Evolutionary conservation across 2,888 invertebrate genomes (phyloP), one percentile per base, ranked within the genome.

Genomic region (Steinernema scapterisci): DNA sequence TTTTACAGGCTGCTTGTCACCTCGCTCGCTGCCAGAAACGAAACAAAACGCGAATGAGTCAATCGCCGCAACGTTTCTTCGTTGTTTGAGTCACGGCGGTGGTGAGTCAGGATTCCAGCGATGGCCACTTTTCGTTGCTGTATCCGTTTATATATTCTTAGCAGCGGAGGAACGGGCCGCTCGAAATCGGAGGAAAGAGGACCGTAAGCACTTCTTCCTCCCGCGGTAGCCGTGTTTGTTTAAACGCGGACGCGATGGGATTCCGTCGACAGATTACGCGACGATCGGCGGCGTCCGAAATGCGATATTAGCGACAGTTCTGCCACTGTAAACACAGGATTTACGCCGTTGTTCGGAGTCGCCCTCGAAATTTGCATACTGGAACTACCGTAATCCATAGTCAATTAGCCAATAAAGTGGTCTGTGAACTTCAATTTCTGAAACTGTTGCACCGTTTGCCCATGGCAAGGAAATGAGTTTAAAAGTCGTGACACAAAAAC

Each of bases 251-350:
- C 63, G 63, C 63, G 27, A 31, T 11, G 54, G 25, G 54, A 54
- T 54, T 54, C 54, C 25, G 25, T 54, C 63, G 63, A 63, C 63
- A 63, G 63, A 63, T 63, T 63, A 63, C 63, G 63, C 31, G 63
- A 1, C 63, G 63, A 52, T 52, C 23, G 19, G 19, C 52, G 38
- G 38, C 3, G 21, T n/a, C 19, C 63, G 63, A 63, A 63, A 63
- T n/a, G 63, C 63, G 63, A 63, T 63, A 63, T 63, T 31, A 9
- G 63, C 63, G 63, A 27, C 52, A 3, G 25, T 27, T 3, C 25
- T 16, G 63, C 27, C 31, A 63, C 63, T 63, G 63, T 63, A 63
- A 63, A 63, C 63, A 63, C 16, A 13, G 16, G 48, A 48, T 48
- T 48, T 19, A 48, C 48, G 48, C 48, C 2, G 19, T 48, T 38